phyloP scores from a whole-genome alignment of 2,113 vertebrate species.

The Oryctolagus cuniculus region DNA sequence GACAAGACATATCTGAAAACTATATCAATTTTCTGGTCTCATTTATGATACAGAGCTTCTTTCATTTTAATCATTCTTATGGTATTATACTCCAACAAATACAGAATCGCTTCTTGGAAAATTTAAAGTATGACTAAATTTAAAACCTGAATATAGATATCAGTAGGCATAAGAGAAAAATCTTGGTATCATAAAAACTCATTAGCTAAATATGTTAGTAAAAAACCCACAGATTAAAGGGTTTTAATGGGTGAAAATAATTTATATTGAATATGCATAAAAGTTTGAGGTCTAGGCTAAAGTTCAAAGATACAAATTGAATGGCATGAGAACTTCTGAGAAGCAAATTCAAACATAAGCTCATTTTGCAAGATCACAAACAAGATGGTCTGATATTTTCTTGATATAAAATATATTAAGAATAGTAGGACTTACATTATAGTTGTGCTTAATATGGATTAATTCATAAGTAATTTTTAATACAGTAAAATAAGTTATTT shows the following conservation, averaged over 20 bases:
- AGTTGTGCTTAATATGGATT: conserved; percentile 63
- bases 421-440: neutral
- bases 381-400: conserved; percentile 1
- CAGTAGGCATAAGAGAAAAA: conserved; percentile 54
- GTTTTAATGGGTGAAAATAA: neutral
- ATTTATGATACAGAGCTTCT: neutral
- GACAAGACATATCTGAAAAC: neutral
- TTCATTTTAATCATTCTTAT: conserved; percentile 7
- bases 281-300: neutral
- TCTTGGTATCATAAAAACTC: conserved; percentile 71
- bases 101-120: conserved; percentile 30
- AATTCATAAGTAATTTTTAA: conserved; percentile 71
- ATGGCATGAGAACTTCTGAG: neutral
- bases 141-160: conserved; percentile 62
- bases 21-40: neutral
- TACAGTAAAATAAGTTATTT: conserved; percentile 70
- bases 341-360: conserved; percentile 12
- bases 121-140: neutral
- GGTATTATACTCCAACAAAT: neutral
- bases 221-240: conserved; percentile 72
- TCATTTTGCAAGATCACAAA: conserved; percentile 23
- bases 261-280: neutral
- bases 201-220: conserved; percentile 49
- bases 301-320: neutral
- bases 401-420: conserved; percentile 37